Conservation (phyloP, 1,140 invertebrate species). For the Pseudomyrmex sp. region DNA sequence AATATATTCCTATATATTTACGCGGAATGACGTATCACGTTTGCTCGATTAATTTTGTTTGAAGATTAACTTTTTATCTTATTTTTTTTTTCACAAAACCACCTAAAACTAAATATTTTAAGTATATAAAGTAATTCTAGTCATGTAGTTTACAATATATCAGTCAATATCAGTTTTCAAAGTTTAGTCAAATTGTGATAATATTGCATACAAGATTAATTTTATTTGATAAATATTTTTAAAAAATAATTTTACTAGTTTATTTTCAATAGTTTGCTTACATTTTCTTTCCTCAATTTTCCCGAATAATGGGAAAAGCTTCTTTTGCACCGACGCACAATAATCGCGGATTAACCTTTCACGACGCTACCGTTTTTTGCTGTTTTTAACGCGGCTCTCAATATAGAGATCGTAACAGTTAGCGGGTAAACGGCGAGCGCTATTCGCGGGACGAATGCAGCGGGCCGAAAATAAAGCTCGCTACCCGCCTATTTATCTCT, state of each 20-base stretch:
- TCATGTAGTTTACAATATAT: no score
- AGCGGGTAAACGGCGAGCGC: constrained; percentile 31
- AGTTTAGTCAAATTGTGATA: no score
- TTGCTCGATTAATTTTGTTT: constrained; percentile 3
- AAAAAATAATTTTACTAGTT: no score
- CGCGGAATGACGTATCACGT: not conserved
- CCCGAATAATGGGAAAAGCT: constrained; percentile 11
- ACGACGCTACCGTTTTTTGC: constrained; percentile 18
- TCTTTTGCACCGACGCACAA: not conserved
- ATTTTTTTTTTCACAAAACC: no score
- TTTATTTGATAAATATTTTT: no score
- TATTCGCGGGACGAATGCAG: constrained; percentile 22
- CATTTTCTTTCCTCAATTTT: no score
- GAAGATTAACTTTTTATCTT: no score
- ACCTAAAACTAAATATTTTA: no score
- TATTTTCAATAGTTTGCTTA: no score
- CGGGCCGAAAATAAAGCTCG: constrained; percentile 65
- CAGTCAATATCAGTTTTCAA: no score
- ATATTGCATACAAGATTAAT: no score
- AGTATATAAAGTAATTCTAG: no score
- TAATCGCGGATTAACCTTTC: constrained; percentile 1
- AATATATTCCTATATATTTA: constrained; percentile 27
- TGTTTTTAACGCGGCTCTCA: constrained; percentile 24
- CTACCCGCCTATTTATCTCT: constrained; percentile 63
- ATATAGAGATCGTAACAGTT: constrained; percentile 20